A percentile compares a stretch with the other conserved stretches of the same genome.
These are phyloP conservation scores for Rhimphoctona megacephalus DNA, from an alignment of 2,888 invertebrate species.

Conservation along the genomic window DNA sequence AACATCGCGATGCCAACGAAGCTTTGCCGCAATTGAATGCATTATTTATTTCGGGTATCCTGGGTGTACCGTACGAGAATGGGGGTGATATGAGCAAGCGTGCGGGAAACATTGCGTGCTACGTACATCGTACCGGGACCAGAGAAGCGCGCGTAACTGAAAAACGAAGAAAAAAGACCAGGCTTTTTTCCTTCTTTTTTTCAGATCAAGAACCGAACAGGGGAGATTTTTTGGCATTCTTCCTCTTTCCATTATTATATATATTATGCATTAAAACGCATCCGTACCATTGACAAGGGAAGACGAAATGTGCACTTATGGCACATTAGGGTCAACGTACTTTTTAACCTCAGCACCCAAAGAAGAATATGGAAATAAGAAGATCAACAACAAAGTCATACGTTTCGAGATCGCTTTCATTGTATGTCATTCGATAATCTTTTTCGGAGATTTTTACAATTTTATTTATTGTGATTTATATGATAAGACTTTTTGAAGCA, in stretches of 20 bases:
- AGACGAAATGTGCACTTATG: conserved; percentile 42
- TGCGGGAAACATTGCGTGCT: conserved; percentile 55
- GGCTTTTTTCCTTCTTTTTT: conserved; percentile 19
- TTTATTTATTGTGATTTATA: neutral
- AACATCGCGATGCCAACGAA: conserved; percentile 43
- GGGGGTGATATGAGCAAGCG: conserved; percentile 35
- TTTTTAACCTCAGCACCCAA: neutral
- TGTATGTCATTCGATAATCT: neutral
- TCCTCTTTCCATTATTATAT: conserved; percentile 30
- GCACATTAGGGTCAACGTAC: conserved; percentile 29
- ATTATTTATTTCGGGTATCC: conserved; percentile 62
- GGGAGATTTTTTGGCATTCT: conserved; percentile 59
- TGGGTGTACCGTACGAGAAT: conserved; percentile 11
- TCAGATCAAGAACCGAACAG: conserved; percentile 69
- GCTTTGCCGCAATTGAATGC: conserved; percentile 59
- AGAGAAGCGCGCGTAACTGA: conserved; percentile 28
- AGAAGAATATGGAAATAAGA: neutral
- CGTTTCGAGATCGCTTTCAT: neutral
- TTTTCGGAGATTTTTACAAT: neutral
- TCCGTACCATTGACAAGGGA: conserved; percentile 71
- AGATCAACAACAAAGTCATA: neutral
- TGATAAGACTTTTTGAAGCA: neutral
- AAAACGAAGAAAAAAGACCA: conserved; percentile 16
- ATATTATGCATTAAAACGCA: conserved; percentile 74
- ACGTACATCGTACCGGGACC: conserved; percentile 29